Evolutionary conservation across 2,113 vertebrate genomes (phyloP).

Genomic region (Pelobates fuscus): DNA sequence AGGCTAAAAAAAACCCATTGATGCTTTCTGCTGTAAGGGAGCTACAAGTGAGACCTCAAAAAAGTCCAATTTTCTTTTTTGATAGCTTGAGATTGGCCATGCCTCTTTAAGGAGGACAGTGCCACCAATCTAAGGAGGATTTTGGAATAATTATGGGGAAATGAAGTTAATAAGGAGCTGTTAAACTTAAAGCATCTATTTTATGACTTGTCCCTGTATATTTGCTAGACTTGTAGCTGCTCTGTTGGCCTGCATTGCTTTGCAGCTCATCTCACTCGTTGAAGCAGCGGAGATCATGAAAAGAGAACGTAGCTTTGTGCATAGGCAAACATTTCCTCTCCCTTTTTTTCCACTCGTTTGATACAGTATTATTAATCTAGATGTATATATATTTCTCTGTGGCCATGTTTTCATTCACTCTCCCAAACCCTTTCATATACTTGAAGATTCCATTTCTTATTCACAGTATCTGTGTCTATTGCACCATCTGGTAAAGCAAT

Average conservation of each 20-base stretch:
- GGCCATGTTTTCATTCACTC: slow-evolving; percentile 77
- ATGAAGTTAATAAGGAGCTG: slow-evolving; percentile 62
- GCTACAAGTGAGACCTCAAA: neutral
- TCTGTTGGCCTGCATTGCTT: slow-evolving; percentile 36
- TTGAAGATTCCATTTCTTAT: slow-evolving; percentile 89
- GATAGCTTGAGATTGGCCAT: neutral
- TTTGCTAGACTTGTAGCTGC: slow-evolving; percentile 35
- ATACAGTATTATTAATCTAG: slow-evolving; percentile 87
- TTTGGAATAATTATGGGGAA: neutral
- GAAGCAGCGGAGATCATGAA: slow-evolving; percentile 37
- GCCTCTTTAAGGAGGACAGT: neutral
- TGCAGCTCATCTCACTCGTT: slow-evolving; percentile 27
- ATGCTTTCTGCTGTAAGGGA: slow-evolving; percentile 41
- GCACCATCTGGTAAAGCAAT: slow-evolving; percentile 85
- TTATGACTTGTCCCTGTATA: slow-evolving; percentile 51
- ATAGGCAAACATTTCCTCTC: slow-evolving; percentile 69
- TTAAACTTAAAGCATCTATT: slow-evolving; percentile 62
- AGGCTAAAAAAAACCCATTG: slow-evolving; percentile 31
- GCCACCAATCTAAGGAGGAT: slow-evolving; percentile 5
- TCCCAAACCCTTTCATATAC: slow-evolving; percentile 78
- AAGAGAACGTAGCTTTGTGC: slow-evolving; percentile 77
- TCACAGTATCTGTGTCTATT: slow-evolving; percentile 85
- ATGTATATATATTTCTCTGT: slow-evolving; percentile 83
- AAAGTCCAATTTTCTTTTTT: neutral
- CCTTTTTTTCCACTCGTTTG: slow-evolving; percentile 80